A percentile compares a stretch with the other conserved stretches of the same genome.
phyloP scores from a whole-genome alignment of 1,140 invertebrate genomes.

The Oncopeltus fasciatus region DNA sequence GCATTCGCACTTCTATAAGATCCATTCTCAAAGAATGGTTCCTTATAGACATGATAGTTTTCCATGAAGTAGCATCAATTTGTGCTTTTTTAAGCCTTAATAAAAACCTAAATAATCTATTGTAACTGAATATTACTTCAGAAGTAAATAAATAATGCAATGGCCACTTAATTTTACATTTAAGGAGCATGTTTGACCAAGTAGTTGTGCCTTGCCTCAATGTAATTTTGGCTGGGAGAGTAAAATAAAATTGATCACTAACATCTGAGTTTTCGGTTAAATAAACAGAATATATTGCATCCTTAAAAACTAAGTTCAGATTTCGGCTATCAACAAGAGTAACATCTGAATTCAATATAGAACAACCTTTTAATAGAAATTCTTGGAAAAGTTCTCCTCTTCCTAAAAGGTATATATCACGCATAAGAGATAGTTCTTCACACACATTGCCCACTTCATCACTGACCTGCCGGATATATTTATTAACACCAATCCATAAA shows the following conservation, averaged over 20 bases:
- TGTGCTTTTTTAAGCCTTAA: slow-evolving; percentile 1
- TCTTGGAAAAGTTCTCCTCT: neutral
- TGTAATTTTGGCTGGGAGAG: neutral
- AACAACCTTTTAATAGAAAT: neutral
- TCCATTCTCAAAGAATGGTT: neutral
- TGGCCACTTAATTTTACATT: slow-evolving; percentile 6
- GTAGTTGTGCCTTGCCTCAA: neutral
- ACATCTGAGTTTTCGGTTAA: neutral
- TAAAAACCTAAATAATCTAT: slow-evolving; percentile 4
- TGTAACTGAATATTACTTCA: neutral
- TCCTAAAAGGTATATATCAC: neutral
- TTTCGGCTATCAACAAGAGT: neutral
- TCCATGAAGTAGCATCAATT: neutral
- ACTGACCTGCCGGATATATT: neutral
- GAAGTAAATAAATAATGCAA: slow-evolving; percentile 2
- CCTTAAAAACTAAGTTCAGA: slow-evolving; percentile 2
- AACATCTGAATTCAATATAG: neutral
- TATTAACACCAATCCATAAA: slow-evolving; percentile 7
- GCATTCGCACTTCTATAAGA: neutral
- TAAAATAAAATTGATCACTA: neutral
- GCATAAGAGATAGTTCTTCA: neutral
- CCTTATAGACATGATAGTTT: neutral
- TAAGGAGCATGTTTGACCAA: neutral
- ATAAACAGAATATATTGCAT: slow-evolving; percentile 9
- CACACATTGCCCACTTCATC: slow-evolving; percentile 4